Evolutionary conservation across 1,140 invertebrate genomes (phyloP), one percentile per base, ranked within the genome.

Genomic region (Lanistes nyassanus): DNA sequence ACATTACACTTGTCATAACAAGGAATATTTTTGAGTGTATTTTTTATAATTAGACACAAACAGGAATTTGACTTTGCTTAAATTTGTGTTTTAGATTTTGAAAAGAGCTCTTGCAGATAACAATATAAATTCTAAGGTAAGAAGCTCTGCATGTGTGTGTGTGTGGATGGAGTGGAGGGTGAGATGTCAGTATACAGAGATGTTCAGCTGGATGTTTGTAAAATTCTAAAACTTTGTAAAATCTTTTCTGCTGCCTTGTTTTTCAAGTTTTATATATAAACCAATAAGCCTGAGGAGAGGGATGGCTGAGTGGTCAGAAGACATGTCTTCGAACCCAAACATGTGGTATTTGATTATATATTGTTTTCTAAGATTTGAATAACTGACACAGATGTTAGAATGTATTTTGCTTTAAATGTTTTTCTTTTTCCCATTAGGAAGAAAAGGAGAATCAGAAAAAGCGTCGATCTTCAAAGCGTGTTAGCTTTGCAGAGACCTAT

Each of bases 401-500:
- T 23, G 13, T 53, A 23, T 53, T 13, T 13, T 13, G 23, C 13
- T 53, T 13, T 23, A 53, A 53, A 9, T 60, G 29, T 60, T 60
- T 26, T 31, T 71, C 37, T 13, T 0, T 72, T 39, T 60, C 34
- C 42, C 29, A n/a, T 4, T 56, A 72, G 70, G 70, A 72, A 39
- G 60, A 42, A 62, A 34, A 36, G 19, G 70, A 72, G 60, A 7
- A 21, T n/a, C 19, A 21, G 39, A 60, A 29, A 5, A 67, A 37
- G 42, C 23, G 56, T 26, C 11, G 56, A 9, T 21, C 65, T 16
- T 62, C 70, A 23, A 72, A 72, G n/a, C 31, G 70, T 34, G 70
- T 72, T n/a, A 72, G 70, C 34, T 72, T 72, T 72, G 70, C 70
- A n/a, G 70, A 72, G 21, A 72, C 70, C 60, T 72, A 55, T 37